phyloP scores from a whole-genome alignment of 1,140 invertebrate genomes.

The Steinernema khuongi region DNA sequence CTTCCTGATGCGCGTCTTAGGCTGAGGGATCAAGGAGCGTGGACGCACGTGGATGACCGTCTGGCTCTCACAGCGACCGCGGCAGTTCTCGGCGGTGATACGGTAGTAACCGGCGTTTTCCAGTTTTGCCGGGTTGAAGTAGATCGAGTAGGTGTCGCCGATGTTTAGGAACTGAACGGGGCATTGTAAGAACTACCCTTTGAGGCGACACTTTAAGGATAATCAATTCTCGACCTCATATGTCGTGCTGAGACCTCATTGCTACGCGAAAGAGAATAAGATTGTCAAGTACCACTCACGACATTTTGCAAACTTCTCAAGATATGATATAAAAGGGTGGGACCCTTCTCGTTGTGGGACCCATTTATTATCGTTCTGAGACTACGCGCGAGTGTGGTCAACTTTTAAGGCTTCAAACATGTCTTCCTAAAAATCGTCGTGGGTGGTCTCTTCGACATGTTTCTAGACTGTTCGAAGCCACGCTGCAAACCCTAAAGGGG shows the following conservation, averaged over 20 bases:
- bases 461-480: too few relatives aligned
- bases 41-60: constrained; percentile 53
- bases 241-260: background rate
- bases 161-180: constrained; percentile 60
- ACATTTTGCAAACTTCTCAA: too few relatives aligned
- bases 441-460: too few relatives aligned
- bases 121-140: constrained; percentile 45
- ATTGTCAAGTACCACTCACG: too few relatives aligned
- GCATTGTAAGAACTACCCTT: background rate
- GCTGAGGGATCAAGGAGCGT: constrained; percentile 47
- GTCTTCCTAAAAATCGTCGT: too few relatives aligned
- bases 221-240: constrained; percentile 15
- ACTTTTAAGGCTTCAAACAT: too few relatives aligned
- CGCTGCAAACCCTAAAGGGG: too few relatives aligned
- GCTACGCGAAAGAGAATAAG: background rate
- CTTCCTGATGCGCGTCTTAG: constrained; percentile 23
- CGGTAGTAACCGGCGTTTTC: constrained; percentile 57
- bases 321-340: too few relatives aligned
- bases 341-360: too few relatives aligned
- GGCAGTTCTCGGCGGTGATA: constrained; percentile 61
- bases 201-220: background rate
- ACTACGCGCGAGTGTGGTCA: too few relatives aligned
- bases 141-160: constrained; percentile 59
- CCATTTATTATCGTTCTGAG: too few relatives aligned
- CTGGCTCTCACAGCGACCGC: constrained; percentile 61